Evolutionary conservation across 2,797 vertebrate genomes (phyloP).

Genomic region (Eulemur albifrons): DNA sequence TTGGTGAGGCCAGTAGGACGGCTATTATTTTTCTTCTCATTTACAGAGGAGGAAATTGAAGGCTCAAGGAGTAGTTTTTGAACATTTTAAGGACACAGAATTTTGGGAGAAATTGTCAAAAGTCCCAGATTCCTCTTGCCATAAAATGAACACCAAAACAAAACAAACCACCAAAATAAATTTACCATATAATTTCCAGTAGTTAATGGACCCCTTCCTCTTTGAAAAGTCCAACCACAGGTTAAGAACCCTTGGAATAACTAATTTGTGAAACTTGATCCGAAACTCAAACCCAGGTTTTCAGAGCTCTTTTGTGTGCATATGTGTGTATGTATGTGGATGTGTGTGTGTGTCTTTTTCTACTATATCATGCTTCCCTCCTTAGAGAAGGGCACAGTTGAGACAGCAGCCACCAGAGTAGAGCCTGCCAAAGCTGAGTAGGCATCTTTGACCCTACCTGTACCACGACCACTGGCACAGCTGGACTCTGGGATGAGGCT

Average conservation of each 20-base stretch:
- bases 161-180: neutral
- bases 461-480: too few species aligned
- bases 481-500: neutral
- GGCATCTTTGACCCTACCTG: neutral
- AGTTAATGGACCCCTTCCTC: neutral
- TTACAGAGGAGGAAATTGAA: neutral
- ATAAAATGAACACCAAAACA: neutral
- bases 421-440: neutral
- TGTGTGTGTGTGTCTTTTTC: neutral
- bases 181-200: neutral
- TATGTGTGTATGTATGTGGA: neutral
- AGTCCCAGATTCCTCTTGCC: neutral
- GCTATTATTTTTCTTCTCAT: neutral
- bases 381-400: neutral
- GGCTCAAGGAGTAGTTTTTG: neutral
- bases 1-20: neutral
- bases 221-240: neutral
- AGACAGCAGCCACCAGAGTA: neutral
- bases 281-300: neutral
- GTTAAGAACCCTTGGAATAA: neutral
- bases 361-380: neutral
- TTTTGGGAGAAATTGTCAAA: constrained; percentile 30
- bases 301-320: neutral
- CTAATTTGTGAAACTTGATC: constrained; percentile 6
- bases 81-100: neutral